Percentiles rank a stretch among this genome's conserved stretches.
Evolutionary conservation across 1,140 invertebrate genomes (phyloP).

Genomic region (Hydropsyche tenuis): DNA sequence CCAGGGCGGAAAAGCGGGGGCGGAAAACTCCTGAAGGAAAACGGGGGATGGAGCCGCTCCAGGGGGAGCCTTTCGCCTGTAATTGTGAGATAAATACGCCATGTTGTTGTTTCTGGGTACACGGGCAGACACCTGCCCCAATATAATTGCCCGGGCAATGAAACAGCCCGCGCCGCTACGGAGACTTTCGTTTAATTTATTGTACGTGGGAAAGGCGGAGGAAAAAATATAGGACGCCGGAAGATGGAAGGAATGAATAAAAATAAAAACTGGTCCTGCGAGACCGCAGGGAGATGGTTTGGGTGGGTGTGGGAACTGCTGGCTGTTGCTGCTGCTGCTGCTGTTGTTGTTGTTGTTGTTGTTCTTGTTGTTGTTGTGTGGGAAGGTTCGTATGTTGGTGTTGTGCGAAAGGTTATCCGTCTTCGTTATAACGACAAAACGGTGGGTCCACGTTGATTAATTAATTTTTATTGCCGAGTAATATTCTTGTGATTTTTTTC

Average conservation of each 20-base stretch:
- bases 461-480: conserved; percentile 23
- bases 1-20: neutral
- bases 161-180: conserved; percentile 12
- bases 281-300: neutral
- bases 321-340: no score
- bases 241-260: neutral
- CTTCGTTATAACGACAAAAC: conserved; percentile 28
- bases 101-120: conserved; percentile 32
- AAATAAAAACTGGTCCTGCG: neutral
- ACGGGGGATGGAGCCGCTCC: neutral
- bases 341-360: no score
- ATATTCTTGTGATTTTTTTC: conserved; percentile 10
- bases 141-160: conserved; percentile 34
- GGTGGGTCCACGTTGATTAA: conserved; percentile 19
- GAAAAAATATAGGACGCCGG: no score
- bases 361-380: neutral
- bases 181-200: conserved; percentile 23
- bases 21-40: neutral
- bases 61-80: conserved; percentile 28
- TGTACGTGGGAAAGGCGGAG: neutral
- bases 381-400: neutral
- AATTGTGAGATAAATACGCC: conserved; percentile 37
- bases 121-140: conserved; percentile 30
- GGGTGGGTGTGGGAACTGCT: neutral
- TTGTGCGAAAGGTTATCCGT: conserved; percentile 15